phyloP scores from a whole-genome alignment of 2,113 vertebrate genomes.

The Notarius quadriscutis region DNA sequence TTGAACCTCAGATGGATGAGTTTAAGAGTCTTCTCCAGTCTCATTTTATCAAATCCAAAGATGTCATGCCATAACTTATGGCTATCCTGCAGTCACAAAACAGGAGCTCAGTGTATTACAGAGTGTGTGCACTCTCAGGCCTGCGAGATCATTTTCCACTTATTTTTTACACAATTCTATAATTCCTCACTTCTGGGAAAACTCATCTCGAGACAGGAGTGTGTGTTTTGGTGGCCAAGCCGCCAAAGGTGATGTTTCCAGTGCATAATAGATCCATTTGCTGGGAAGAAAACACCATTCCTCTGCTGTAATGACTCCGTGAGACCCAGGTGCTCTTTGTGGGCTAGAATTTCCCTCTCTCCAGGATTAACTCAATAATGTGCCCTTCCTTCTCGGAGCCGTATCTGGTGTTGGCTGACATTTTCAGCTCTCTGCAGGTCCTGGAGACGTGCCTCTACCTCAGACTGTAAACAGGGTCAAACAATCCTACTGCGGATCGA shows the following conservation, averaged over 20 bases:
- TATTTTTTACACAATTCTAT: neutral
- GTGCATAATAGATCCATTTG: conserved; percentile 31
- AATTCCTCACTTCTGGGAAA: conserved; percentile 24
- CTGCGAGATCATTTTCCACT: conserved; percentile 5
- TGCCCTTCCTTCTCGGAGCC: conserved; percentile 31
- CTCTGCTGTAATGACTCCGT: conserved; percentile 47
- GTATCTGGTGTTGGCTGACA: conserved; percentile 42
- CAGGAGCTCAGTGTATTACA: neutral
- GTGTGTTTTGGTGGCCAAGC: conserved; percentile 18
- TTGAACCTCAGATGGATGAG: conserved; percentile 19
- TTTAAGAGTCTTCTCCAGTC: neutral
- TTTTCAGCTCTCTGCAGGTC: conserved; percentile 50
- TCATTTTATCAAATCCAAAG: conserved; percentile 18
- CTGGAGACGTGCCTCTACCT: conserved; percentile 37
- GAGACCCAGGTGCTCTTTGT: conserved; percentile 59
- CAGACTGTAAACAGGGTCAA: conserved; percentile 52
- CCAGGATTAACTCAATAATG: conserved; percentile 53
- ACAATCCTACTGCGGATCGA: conserved; percentile 46
- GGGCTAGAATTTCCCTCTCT: conserved; percentile 56
- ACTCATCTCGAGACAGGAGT: conserved; percentile 14
- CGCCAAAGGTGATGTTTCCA: conserved; percentile 30
- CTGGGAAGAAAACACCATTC: conserved; percentile 27
- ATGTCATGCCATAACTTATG: conserved; percentile 15
- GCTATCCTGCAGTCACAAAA: conserved; percentile 17
- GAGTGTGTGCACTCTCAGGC: neutral